Evolutionary conservation across 1,140 invertebrate genomes (phyloP).

Genomic region (Idris sp.): DNA sequence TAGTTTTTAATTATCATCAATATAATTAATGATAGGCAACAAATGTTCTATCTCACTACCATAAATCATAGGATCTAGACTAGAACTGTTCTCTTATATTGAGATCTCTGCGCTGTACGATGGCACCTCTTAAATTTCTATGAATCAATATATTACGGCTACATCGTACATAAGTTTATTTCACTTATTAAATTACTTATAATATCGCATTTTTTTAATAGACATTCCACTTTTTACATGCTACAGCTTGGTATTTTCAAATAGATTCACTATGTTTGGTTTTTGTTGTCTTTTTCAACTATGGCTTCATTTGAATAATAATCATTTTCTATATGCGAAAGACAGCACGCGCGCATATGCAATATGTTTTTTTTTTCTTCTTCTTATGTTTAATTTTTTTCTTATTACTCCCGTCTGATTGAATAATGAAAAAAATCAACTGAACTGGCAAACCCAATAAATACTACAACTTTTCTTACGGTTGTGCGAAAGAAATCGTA

Average conservation of each 20-base stretch:
- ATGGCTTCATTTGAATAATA: conserved; percentile 51
- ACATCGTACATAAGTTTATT: conserved; percentile 63
- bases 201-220: conserved; percentile 61
- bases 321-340: conserved; percentile 58
- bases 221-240: conserved; percentile 64
- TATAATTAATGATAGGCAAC: conserved; percentile 59
- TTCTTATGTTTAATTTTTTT: conserved; percentile 1
- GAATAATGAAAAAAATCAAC: conserved; percentile 7
- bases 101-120: conserved; percentile 65
- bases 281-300: conserved; percentile 27
- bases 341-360: conserved; percentile 40
- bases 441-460: not conserved
- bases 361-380: conserved; percentile 19
- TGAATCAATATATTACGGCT: conserved; percentile 63
- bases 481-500: conserved; percentile 53
- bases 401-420: not conserved
- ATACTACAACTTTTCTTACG: conserved; percentile 20
- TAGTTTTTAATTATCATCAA: conserved; percentile 31
- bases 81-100: conserved; percentile 65
- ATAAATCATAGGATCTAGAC: conserved; percentile 65
- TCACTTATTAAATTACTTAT: conserved; percentile 63
- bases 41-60: conserved; percentile 57
- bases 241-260: conserved; percentile 62
- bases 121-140: conserved; percentile 63
- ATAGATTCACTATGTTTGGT: conserved; percentile 53